A percentile compares a stretch with the other conserved stretches of the same genome.
phyloP scores from a whole-genome alignment of 1,140 invertebrate species.

The Brachionus rubens region DNA sequence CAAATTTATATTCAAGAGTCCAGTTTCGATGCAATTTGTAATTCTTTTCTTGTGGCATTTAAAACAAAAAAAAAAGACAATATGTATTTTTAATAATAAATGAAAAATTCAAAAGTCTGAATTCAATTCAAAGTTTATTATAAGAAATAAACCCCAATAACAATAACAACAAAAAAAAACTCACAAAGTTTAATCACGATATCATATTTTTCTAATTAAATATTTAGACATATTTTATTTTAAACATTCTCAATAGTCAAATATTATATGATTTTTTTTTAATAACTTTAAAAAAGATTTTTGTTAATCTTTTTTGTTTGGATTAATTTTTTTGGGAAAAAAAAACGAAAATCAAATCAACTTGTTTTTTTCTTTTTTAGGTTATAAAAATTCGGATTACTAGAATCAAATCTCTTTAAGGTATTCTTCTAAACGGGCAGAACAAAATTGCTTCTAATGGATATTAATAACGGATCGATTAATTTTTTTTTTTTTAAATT shows the following conservation, averaged over 20 bases:
- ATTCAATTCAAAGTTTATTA: no score
- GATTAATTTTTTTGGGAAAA: neutral
- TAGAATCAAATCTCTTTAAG: no score
- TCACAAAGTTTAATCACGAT: neutral
- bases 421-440: no score
- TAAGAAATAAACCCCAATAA: no score
- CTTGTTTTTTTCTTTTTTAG: conserved; percentile 22
- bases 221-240: conserved; percentile 17
- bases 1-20: no score
- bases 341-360: conserved; percentile 1
- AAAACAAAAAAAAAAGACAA: neutral
- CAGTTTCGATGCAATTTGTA: no score
- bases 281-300: neutral
- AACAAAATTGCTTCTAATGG: no score
- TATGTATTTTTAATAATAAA: no score
- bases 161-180: no score
- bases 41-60: no score
- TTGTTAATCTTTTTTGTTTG: neutral
- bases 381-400: no score
- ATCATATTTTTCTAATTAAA: conserved; percentile 29
- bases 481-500: neutral
- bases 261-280: conserved; percentile 9
- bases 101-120: no score
- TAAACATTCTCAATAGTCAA: conserved; percentile 1
- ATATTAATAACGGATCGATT: conserved; percentile 28